Evolutionary conservation across 2,888 invertebrate species (phyloP), one percentile per base, ranked within the genome.

Genomic region (Acholoe squamosa): DNA sequence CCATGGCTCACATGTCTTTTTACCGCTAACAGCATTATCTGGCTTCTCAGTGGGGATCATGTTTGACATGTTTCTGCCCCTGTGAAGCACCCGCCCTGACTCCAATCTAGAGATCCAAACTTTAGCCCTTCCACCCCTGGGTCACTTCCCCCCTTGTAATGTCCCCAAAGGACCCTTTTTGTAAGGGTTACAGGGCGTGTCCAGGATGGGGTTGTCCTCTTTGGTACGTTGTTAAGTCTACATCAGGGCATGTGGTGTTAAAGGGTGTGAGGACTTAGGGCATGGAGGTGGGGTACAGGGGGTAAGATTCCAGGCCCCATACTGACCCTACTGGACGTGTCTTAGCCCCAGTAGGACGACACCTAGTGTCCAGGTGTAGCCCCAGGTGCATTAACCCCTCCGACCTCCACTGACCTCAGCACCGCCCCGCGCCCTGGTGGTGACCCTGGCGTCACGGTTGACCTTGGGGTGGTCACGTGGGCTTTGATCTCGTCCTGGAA

Each of bases 401-500:
- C 34, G 76, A 76, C 76, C 76, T 28, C 31, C 5, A 25, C 19
- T 43, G 80, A 80, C 80, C 80, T 80, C 76, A 76, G 76, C 76
- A 43, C 80, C 80, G 12, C 80, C 80, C 0, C 80, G 34, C 33
- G 43, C 80, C 34, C 80, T 80, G 22, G 34, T 43, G 80, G 80
- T 43, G 80, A 80, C 80, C 80, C 16, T 16, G 80, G 43, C 33
- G 80, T 80, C n/a, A 43, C 80, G 80, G 80, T n/a, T 80, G 80
- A 80, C 80, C 80, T 43, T 25, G 33, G 22, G 34, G 22, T 22
- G 34, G 80, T 80, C 80, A 80, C 80, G 80, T 80, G 80, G 22
- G 14, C 80, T 80, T 80, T 80, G 80, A 80, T 80, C 80, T 80
- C 80, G 80, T 80, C 80, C 12, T 34, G 43, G 80, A 71, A 80